These are phyloP conservation scores for Drosophila ogumai DNA, from an alignment of 1,140 invertebrate species.

Conservation along the genomic window DNA sequence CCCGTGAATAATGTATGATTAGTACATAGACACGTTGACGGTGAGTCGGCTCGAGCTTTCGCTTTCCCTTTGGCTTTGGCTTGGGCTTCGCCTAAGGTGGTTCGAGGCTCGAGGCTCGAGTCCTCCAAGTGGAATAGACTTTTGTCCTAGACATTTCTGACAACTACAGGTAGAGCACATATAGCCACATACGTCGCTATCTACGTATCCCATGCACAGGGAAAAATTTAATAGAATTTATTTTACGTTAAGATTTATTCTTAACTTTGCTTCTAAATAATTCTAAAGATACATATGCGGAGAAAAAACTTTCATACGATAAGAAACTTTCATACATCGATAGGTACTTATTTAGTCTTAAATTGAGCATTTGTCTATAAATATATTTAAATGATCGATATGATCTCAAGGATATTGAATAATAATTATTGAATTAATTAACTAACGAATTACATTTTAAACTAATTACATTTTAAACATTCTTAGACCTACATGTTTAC, in stretches of 20 bases:
- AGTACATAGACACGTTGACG: constrained; percentile 80
- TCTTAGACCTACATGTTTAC: too few species aligned
- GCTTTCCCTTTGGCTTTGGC: constrained; percentile 16
- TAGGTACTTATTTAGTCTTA: too few species aligned
- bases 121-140: constrained; percentile 22
- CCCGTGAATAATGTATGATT: constrained; percentile 79
- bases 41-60: constrained; percentile 54
- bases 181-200: background rate
- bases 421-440: too few species aligned
- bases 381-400: too few species aligned
- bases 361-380: too few species aligned
- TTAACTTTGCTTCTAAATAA: background rate
- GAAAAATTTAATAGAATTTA: background rate
- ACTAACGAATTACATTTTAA: too few species aligned
- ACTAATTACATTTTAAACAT: too few species aligned
- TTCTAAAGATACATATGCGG: background rate
- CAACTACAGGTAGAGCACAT: constrained; percentile 30
- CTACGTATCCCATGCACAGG: background rate
- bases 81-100: constrained; percentile 4
- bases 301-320: background rate
- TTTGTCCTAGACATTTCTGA: constrained; percentile 41
- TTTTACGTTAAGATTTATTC: background rate
- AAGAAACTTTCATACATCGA: too few species aligned
- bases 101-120: constrained; percentile 2
- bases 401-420: too few species aligned